phyloP scores from a whole-genome alignment of 2,888 invertebrate genomes.

The Iphiclides podalirius region DNA sequence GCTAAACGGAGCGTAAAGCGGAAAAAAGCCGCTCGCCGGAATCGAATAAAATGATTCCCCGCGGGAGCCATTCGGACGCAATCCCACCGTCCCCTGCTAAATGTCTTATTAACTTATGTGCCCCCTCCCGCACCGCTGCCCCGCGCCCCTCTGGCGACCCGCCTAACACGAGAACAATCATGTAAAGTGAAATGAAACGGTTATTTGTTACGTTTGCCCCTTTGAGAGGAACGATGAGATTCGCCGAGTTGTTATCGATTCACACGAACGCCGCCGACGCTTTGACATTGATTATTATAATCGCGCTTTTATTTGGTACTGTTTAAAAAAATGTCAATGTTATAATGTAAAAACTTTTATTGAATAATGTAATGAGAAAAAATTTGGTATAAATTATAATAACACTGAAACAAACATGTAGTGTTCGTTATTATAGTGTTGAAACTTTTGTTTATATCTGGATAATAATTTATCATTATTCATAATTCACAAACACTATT shows the following conservation, averaged over 20 bases:
- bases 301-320: constrained; percentile 18
- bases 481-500: too few relatives aligned
- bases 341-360: too few relatives aligned
- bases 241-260: constrained; percentile 61
- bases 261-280: constrained; percentile 56
- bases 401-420: too few relatives aligned
- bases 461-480: too few relatives aligned
- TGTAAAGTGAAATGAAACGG: constrained; percentile 81
- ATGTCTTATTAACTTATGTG: constrained; percentile 80
- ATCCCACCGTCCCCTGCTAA: constrained; percentile 80
- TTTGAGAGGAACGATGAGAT: constrained; percentile 62
- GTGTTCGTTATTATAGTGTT: too few relatives aligned
- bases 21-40: constrained; percentile 79
- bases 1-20: constrained; percentile 77
- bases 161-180: constrained; percentile 76
- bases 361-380: too few relatives aligned
- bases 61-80: constrained; percentile 85
- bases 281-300: constrained; percentile 38
- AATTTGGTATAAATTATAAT: too few relatives aligned
- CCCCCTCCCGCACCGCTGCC: constrained; percentile 50
- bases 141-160: constrained; percentile 38
- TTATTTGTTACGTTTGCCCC: constrained; percentile 77
- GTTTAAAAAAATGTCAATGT: too few relatives aligned
- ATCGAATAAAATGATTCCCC: constrained; percentile 88
- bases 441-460: too few relatives aligned